A percentile compares a stretch with the other conserved stretches of the same genome.
These are phyloP conservation scores for Rhagonycha fulva DNA, from an alignment of 2,888 invertebrate genomes.

Conservation along the genomic window DNA sequence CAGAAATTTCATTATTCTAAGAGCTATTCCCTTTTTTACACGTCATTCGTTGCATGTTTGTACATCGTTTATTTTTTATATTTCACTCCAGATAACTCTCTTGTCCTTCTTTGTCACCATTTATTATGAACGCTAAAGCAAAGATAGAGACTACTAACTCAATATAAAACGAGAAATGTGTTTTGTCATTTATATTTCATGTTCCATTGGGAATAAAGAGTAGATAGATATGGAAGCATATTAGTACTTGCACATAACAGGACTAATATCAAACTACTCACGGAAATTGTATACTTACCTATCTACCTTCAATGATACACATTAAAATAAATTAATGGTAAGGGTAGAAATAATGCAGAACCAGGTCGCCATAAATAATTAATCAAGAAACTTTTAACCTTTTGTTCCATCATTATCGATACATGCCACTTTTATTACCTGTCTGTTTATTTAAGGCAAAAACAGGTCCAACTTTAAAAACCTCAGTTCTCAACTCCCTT, in stretches of 20 bases:
- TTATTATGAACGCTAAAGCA: background rate
- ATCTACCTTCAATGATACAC: background rate
- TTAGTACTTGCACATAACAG: conserved; percentile 16
- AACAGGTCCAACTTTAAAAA: background rate
- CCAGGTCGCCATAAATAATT: background rate
- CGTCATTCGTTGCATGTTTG: conserved; percentile 33
- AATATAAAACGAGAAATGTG: background rate
- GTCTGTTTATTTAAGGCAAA: background rate
- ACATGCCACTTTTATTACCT: background rate
- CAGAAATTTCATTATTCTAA: conserved; percentile 39
- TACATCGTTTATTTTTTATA: conserved; percentile 30
- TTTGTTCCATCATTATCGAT: background rate
- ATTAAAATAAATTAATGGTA: background rate
- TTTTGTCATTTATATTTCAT: conserved; percentile 28
- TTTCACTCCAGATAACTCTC: conserved; percentile 6
- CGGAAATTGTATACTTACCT: background rate
- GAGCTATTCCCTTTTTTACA: conserved; percentile 36
- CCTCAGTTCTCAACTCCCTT: background rate
- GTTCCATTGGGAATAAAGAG: conserved; percentile 21
- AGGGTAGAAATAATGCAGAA: background rate
- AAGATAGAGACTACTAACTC: background rate
- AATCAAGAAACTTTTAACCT: background rate
- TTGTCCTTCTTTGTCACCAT: conserved; percentile 7
- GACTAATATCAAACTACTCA: background rate
- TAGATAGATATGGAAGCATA: conserved; percentile 13